Base-by-base conservation (phyloP, 2,888 invertebrate genomes). In the Embidobia sp. region DNA sequence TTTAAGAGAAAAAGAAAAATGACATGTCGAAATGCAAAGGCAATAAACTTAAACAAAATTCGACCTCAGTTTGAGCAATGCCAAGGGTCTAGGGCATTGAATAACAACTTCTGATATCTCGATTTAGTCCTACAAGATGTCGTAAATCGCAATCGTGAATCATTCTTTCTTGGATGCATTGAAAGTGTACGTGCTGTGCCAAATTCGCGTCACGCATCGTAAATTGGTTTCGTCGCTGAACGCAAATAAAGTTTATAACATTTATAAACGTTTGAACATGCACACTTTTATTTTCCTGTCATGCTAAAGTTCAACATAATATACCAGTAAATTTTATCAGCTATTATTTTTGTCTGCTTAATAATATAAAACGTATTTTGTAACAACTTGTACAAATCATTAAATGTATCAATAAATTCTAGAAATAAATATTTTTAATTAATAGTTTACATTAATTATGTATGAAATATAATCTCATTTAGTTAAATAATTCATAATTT, bases 21-120 rank as follows among this genome's bases (percentile, higher is more conserved):
- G n/a, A 22, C 6, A 2, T 63, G 42, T 15, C 1, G 19, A 48
- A 49, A 29, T n/a, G 11, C 16, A 42, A 73, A 73, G 55, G 63
- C 73, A 73, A 59, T 59, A 64, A 73, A 64, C 64, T 73, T 66
- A 59, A n/a, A 53, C 16, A 72, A 61, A 40, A 49, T 57, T 31
- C 26, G 66, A 49, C 79, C 69, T 64, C 76, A 79, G 4, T 26
- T 53, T 18, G 37, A 79, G 75, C 82, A 80, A 81, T 81, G 84
- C 77, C 82, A 86, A 85, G 85, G 85, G 82, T 85, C 76, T 82
- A 81, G 80, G 80, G 80, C 80, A 79, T 67, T 69, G 40, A 67
- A 79, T 70, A 69, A 66, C 63, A 48, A 48, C 55, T 76, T 53
- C 55, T 73, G 48, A 55, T 66, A 59, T 82, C 79, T 81, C 66